A percentile compares a stretch with the other conserved stretches of the same genome.
Conservation (phyloP, 2,113 vertebrate species). For the Gulo gulo region DNA sequence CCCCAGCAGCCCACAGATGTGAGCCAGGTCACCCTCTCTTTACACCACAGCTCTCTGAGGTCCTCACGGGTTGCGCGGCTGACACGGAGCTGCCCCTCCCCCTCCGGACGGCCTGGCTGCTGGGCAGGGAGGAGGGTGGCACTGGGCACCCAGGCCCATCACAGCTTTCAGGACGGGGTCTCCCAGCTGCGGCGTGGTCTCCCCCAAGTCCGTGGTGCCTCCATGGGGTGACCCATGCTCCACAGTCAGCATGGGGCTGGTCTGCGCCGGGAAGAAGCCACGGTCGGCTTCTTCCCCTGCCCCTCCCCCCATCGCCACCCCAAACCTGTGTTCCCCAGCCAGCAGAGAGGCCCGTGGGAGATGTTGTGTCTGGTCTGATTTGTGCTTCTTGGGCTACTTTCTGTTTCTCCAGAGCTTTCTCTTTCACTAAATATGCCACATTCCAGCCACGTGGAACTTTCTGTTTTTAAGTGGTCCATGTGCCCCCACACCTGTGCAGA, state of each 20-base stretch:
- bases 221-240: not conserved
- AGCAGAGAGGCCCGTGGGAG: accelerated
- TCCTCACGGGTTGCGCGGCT: not conserved
- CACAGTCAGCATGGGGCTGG: not conserved
- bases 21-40: not conserved
- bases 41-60: not conserved
- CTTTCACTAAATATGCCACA: not conserved
- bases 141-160: not conserved
- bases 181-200: not conserved
- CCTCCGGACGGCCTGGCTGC: not conserved
- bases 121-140: not conserved
- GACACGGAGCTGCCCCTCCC: not conserved
- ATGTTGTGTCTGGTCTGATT: accelerated
- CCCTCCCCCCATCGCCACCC: not conserved
- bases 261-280: not conserved
- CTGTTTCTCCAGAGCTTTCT: not conserved
- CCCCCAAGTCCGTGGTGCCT: not conserved
- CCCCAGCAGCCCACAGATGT: not conserved
- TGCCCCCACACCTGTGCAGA: not conserved
- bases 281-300: not conserved
- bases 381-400: not conserved
- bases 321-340: too few relatives aligned
- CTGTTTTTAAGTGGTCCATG: too few relatives aligned
- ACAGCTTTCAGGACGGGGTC: not conserved
- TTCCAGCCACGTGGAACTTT: not conserved